Base-by-base conservation (phyloP, 2,113 vertebrate species). In the Dendropsophus ebraccatus region DNA sequence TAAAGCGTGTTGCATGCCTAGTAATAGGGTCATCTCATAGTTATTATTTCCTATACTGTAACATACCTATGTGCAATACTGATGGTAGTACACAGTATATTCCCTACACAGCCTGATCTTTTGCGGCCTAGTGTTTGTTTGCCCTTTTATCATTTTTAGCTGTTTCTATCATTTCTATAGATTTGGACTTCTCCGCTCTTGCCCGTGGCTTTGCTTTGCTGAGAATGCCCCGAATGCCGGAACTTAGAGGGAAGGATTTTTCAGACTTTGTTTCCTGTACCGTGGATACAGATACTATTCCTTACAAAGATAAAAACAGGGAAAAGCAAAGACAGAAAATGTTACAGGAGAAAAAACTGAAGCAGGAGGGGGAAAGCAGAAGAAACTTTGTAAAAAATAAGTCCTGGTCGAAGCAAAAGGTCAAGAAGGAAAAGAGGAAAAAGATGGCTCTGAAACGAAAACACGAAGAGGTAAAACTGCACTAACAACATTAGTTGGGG, bases 391-490 rank as follows among this genome's bases (percentile, higher is more conserved):
- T 90, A 0, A 96, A 93, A 89, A 99, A 96, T 30, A 94, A 97
- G 87, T 82, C 97, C 25, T 99, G 98, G 98, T 99, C 98, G 2
- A 99, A 98, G 86, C 97, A 99, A 93, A 98, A 97, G 90, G 92
- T 87, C 82, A 98, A 91, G 88, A 97, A 92, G 91, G 96, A 97
- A n/a, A 96, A 94, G 89, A 95, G 90, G 81, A 94, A 89, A 85
- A 98, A 96, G 92, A 41, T 83, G 79, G 93, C 90, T 0, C 91
- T 92, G n/a, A 99, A 99, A 91, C 94, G 97, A 90, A 97, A 92
- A 52, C 91, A 3, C 19, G 87, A 95, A 0, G 95, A 98, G 96
- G 97, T 99, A 49, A 49, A 49, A 49, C 5, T 28, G 23, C 1
- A 45, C 3, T 16, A 11, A 41, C 41, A 41, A 41, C 41, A 41